Evolutionary conservation across 2,888 invertebrate species (phyloP).

Genomic region (Metellina segmentata): DNA sequence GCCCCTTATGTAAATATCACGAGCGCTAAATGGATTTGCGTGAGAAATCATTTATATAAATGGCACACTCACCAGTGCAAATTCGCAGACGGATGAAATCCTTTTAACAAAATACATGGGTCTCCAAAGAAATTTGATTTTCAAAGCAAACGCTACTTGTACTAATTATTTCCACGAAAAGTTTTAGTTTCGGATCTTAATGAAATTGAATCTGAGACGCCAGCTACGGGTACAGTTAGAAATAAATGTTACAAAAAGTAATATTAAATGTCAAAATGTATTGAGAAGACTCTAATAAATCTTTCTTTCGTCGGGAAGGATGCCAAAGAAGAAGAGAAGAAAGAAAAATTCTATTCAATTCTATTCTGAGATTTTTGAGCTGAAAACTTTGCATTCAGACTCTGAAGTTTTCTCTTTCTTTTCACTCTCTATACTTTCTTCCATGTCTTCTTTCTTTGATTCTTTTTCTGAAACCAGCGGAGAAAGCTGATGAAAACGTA

Average conservation of each 20-base stretch:
- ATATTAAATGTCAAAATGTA: slow-evolving; percentile 57
- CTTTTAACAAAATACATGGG: slow-evolving; percentile 32
- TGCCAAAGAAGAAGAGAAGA: slow-evolving; percentile 53
- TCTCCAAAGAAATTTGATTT: slow-evolving; percentile 33
- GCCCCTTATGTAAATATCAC: too few relatives aligned
- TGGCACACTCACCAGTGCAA: too few relatives aligned
- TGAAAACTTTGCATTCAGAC: slow-evolving; percentile 52
- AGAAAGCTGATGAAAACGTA: slow-evolving; percentile 55
- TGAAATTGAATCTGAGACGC: slow-evolving; percentile 32
- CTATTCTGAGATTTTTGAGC: slow-evolving; percentile 42
- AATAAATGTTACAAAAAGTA: slow-evolving; percentile 65
- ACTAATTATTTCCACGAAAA: slow-evolving; percentile 36
- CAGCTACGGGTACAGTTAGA: slow-evolving; percentile 24
- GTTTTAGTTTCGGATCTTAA: slow-evolving; percentile 33
- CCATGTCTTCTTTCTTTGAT: slow-evolving; percentile 22
- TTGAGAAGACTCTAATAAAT: slow-evolving; percentile 57
- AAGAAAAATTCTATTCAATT: slow-evolving; percentile 53
- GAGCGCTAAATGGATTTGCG: too few relatives aligned
- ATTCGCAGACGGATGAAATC: slow-evolving; percentile 7
- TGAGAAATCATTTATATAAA: too few relatives aligned
- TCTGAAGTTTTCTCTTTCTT: slow-evolving; percentile 45
- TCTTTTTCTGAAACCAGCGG: slow-evolving; percentile 8
- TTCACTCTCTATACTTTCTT: slow-evolving; percentile 37
- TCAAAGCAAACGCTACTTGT: slow-evolving; percentile 8
- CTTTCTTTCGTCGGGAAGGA: slow-evolving; percentile 35